A percentile compares a stretch with the other conserved stretches of the same genome.
Evolutionary conservation across 2,113 vertebrate genomes (phyloP).

Genomic region (Spilogale gracilis): DNA sequence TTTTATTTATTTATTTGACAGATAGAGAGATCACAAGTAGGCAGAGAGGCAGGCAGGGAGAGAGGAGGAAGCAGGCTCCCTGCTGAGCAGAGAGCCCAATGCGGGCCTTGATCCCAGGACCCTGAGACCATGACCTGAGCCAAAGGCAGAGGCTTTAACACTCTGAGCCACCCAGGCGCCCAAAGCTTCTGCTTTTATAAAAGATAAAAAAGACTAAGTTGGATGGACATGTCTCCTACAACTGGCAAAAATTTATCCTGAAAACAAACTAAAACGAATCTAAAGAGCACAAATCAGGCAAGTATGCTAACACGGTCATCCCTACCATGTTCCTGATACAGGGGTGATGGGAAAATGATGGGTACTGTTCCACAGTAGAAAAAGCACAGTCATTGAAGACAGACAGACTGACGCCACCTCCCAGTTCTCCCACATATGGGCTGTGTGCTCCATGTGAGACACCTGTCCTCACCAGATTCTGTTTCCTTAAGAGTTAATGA

Average conservation of each 20-base stretch:
- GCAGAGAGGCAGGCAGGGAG: too few species aligned
- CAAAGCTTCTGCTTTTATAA: background rate
- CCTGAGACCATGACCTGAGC: too few species aligned
- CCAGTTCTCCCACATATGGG: background rate
- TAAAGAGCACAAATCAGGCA: background rate
- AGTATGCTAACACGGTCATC: background rate
- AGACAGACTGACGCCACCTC: background rate
- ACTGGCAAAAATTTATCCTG: background rate
- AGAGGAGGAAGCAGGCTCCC: too few species aligned
- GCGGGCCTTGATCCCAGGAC: too few species aligned
- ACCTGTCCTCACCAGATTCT: background rate
- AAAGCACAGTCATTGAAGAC: background rate
- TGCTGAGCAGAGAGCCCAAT: too few species aligned
- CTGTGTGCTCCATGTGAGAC: fast-evolving
- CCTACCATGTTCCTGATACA: background rate
- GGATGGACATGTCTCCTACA: background rate
- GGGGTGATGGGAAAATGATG: fast-evolving
- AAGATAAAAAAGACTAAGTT: background rate
- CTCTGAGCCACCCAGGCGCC: too few species aligned
- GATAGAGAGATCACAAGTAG: too few species aligned
- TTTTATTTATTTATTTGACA: too few species aligned
- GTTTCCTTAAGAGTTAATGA: background rate
- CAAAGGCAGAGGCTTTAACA: too few species aligned
- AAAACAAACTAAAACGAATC: background rate
- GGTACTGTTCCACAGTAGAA: fast-evolving